Base-by-base conservation (phyloP, 2,888 invertebrate genomes). In the Tetranychus piercei region DNA sequence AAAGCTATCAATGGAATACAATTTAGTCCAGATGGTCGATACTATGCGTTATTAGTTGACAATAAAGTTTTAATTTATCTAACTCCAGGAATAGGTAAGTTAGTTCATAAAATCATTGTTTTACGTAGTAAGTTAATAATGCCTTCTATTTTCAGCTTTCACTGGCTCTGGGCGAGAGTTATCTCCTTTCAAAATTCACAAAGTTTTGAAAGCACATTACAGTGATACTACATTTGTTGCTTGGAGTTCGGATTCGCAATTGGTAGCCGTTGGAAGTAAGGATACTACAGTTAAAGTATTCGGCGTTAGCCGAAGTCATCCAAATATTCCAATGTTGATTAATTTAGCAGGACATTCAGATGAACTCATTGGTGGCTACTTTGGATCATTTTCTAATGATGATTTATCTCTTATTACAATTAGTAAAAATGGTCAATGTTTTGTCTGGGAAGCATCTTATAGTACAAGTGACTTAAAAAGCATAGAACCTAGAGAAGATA, bases 241-340 rank as follows among this genome's bases (percentile, higher is more conserved):
- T 81, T 99, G 99, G 99, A 91, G 94, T 0, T 85, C 86, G 23
- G 95, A 97, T 83, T 95, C 96, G 0, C 89, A 85, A 80, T 85
- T 94, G 65, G 82, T 97, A 11, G 91, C 91, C n/a, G 88, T 91
- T 9, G 95, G 95, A 0, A 90, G 92, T 0, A 90, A 90, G 81
- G 96, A 97, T 82, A 91, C 90, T 81, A 87, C 89, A n/a, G 89
- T 90, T 0, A 81, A 89, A 81, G 85, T 99, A 70, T 92, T 90
- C 82, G 88, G 90, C 0, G 82, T 93, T 0, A 87, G 88, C 75
- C 88, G 87, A 80, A 66, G 74, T 1, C 74, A 76, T 44, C 44
- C 74, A 45, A 78, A 77, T 70, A 43, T 78, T 15, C 76, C 74
- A 64, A 64, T 74, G 1, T 77, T 76, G 34, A 76, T 78, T 22